Percentiles rank a stretch among this genome's conserved stretches.
phyloP scores from a whole-genome alignment of 2,797 vertebrate species.

The Ispidina lecontei region DNA sequence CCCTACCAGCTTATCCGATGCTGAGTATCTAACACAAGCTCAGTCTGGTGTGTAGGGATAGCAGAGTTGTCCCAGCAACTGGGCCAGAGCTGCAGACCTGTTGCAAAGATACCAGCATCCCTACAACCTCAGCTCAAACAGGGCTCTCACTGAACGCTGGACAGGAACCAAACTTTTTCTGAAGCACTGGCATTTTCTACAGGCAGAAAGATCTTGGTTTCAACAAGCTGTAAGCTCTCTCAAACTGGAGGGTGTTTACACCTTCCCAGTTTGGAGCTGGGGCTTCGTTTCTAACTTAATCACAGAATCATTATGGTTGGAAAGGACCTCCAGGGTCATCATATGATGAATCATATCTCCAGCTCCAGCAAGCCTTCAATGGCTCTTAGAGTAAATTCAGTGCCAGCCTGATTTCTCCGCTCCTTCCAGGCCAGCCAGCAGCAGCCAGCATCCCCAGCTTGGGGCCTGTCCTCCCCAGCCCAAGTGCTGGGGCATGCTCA shows the following conservation, averaged over 20 bases:
- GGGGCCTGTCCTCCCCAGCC: background rate
- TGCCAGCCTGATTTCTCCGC: background rate
- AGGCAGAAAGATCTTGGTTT: background rate
- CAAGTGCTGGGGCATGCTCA: background rate
- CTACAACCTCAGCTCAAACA: background rate
- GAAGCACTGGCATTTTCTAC: background rate
- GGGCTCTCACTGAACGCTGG: background rate
- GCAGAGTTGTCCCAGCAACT: background rate
- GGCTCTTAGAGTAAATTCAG: background rate
- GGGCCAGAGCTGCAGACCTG: background rate
- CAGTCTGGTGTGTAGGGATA: background rate
- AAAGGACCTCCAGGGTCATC: too few relatives aligned
- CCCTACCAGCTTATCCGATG: background rate
- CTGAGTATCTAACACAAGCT: background rate
- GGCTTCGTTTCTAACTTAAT: background rate
- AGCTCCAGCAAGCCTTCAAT: background rate
- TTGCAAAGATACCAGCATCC: background rate
- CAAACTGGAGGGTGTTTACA: background rate
- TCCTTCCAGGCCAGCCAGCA: background rate
- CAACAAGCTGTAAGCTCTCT: fast-evolving
- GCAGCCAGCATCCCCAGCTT: background rate
- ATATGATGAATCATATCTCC: background rate
- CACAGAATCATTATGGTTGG: too few relatives aligned
- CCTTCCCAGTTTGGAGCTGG: background rate
- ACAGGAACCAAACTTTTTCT: background rate